These are phyloP conservation scores for Drosophila lacteicornis DNA, from an alignment of 1,140 invertebrate species.

Conservation along the genomic window DNA sequence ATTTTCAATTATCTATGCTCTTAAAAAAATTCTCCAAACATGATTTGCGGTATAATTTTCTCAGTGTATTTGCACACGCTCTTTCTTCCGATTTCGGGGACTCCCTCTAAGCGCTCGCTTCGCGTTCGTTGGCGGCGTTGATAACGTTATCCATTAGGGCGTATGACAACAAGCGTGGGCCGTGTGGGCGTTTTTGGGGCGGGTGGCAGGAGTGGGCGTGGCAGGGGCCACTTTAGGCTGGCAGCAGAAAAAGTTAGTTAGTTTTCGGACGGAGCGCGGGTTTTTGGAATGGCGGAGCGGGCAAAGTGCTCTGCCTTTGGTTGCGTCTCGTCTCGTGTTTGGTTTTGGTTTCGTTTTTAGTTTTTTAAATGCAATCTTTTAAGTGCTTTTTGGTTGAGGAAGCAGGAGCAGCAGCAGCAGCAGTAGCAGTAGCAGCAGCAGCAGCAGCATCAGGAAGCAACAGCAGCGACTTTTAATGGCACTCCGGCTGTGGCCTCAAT, in stretches of 20 bases:
- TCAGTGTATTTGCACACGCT: constrained; percentile 6
- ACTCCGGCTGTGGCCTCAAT: constrained; percentile 65
- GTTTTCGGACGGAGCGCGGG: constrained; percentile 30
- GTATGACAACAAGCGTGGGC: constrained; percentile 51
- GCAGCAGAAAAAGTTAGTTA: constrained; percentile 61
- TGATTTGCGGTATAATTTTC: not conserved
- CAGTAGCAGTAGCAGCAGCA: constrained; percentile 12
- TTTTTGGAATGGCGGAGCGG: constrained; percentile 1
- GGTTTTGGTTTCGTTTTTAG: constrained; percentile 62
- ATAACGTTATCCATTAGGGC: constrained; percentile 74
- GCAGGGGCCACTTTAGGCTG: constrained; percentile 48
- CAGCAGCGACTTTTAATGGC: constrained; percentile 67
- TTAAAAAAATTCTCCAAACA: no score
- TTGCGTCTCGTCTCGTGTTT: constrained; percentile 57
- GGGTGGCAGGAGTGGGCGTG: constrained; percentile 17
- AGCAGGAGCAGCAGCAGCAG: constrained; percentile 30
- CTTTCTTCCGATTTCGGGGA: constrained; percentile 7
- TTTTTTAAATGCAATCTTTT: constrained; percentile 76
- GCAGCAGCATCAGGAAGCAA: constrained; percentile 25
- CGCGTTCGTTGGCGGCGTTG: constrained; percentile 66
- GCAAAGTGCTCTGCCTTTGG: constrained; percentile 52
- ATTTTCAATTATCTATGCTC: no score
- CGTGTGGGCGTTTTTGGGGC: constrained; percentile 13
- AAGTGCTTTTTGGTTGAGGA: constrained; percentile 73
- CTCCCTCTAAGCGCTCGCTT: constrained; percentile 44